Conservation (phyloP, 1,140 invertebrate genomes). For the Ctenoplectra terminalis region DNA sequence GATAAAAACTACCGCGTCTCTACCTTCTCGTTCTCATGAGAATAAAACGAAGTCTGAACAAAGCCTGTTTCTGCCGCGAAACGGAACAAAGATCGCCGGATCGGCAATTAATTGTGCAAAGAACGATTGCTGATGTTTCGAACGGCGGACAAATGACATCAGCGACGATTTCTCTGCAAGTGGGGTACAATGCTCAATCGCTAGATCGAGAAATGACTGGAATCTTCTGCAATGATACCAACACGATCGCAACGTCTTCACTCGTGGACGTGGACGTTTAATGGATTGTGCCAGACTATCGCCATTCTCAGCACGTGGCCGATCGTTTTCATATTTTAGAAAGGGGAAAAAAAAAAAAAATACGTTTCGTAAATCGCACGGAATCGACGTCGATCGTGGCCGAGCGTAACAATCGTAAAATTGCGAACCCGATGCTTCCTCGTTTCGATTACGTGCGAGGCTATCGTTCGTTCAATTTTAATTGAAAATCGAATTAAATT, state of each 20-base stretch:
- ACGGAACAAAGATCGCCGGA: constrained; percentile 7
- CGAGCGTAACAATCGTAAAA: background rate
- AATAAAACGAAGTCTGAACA: background rate
- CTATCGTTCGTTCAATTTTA: background rate
- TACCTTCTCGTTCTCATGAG: background rate
- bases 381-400: background rate
- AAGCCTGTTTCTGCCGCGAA: background rate
- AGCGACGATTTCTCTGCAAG: constrained; percentile 77
- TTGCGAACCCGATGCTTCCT: background rate
- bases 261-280: background rate
- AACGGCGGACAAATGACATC: constrained; percentile 63
- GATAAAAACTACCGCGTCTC: background rate
- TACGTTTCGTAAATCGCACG: background rate
- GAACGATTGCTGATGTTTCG: constrained; percentile 46
- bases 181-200: constrained; percentile 74
- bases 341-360: background rate
- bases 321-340: constrained; percentile 27
- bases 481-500: background rate
- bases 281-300: constrained; percentile 4
- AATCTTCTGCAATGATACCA: constrained; percentile 62
- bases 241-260: background rate
- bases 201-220: constrained; percentile 74
- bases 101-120: constrained; percentile 60
- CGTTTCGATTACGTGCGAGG: background rate
- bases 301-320: background rate